Evolutionary conservation across 1,140 invertebrate genomes (phyloP).

Genomic region (Atta cephalotes): DNA sequence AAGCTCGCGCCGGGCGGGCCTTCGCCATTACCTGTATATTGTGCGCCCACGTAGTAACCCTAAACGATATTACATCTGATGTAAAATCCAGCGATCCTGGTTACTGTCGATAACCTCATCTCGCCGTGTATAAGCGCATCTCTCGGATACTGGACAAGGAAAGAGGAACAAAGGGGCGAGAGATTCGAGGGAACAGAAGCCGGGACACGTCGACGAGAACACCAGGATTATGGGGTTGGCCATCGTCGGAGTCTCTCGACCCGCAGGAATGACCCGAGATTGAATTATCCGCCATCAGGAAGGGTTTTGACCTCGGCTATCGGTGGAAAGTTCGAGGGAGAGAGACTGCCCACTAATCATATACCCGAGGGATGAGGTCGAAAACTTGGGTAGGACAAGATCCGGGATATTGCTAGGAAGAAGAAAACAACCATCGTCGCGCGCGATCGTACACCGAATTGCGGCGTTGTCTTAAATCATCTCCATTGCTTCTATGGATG

Average conservation of each 20-base stretch:
- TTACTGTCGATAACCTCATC: slow-evolving; percentile 79
- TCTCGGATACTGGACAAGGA: slow-evolving; percentile 53
- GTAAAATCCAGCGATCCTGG: slow-evolving; percentile 79
- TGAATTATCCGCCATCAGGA: slow-evolving; percentile 82
- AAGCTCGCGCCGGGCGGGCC: slow-evolving; percentile 60
- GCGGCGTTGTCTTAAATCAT: slow-evolving; percentile 78
- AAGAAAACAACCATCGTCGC: slow-evolving; percentile 72
- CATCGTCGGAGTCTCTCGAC: slow-evolving; percentile 65
- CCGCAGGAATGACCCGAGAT: slow-evolving; percentile 76
- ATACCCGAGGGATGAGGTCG: slow-evolving; percentile 68
- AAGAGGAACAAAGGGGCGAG: slow-evolving; percentile 70
- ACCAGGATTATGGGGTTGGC: slow-evolving; percentile 73
- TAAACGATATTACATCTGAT: slow-evolving; percentile 80
- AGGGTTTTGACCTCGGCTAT: slow-evolving; percentile 75
- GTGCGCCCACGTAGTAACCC: slow-evolving; percentile 71
- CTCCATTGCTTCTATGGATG: slow-evolving; percentile 65
- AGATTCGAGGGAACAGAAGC: slow-evolving; percentile 61
- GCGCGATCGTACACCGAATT: slow-evolving; percentile 61
- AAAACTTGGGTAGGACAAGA: slow-evolving; percentile 64
- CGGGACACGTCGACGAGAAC: slow-evolving; percentile 69
- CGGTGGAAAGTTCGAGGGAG: slow-evolving; percentile 72
- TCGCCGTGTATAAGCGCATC: slow-evolving; percentile 42
- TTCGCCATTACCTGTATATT: slow-evolving; percentile 78
- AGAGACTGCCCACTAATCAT: slow-evolving; percentile 79
- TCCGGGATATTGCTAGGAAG: slow-evolving; percentile 75